Conservation (phyloP, 2,113 vertebrate species). For the Cavia aperea region DNA sequence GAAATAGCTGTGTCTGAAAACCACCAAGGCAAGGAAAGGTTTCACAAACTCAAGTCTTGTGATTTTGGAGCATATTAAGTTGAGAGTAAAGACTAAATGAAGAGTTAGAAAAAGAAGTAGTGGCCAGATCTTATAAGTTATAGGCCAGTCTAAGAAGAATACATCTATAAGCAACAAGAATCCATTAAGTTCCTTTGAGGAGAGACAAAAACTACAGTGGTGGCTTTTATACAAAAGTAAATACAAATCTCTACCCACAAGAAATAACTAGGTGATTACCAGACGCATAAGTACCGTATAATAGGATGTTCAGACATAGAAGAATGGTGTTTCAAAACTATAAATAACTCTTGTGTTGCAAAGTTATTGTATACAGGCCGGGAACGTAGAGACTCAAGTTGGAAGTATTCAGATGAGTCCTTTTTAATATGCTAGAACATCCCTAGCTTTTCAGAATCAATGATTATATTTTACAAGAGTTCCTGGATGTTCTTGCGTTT, state of each 20-base stretch:
- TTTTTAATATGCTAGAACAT: neutral
- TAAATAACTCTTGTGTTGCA: neutral
- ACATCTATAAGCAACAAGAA: neutral
- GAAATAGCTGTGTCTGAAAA: accelerated
- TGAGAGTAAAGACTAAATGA: neutral
- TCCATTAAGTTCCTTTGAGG: neutral
- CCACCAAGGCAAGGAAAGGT: neutral
- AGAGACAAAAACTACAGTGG: neutral
- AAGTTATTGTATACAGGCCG: neutral
- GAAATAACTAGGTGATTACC: neutral
- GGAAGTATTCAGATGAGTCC: neutral
- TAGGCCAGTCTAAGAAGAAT: neutral
- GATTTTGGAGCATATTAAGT: neutral
- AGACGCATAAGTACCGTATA: neutral
- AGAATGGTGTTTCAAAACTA: neutral
- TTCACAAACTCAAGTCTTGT: neutral
- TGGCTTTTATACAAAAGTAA: neutral
- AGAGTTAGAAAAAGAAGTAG: neutral
- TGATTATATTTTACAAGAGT: neutral
- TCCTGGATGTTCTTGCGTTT: neutral
- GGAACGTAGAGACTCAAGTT: neutral
- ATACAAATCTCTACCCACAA: neutral
- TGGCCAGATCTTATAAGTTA: neutral
- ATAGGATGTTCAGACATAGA: neutral
- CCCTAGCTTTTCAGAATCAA: neutral